These are phyloP conservation scores for Margarornis squamiger DNA, from an alignment of 2,797 vertebrate genomes.

Conservation along the genomic window DNA sequence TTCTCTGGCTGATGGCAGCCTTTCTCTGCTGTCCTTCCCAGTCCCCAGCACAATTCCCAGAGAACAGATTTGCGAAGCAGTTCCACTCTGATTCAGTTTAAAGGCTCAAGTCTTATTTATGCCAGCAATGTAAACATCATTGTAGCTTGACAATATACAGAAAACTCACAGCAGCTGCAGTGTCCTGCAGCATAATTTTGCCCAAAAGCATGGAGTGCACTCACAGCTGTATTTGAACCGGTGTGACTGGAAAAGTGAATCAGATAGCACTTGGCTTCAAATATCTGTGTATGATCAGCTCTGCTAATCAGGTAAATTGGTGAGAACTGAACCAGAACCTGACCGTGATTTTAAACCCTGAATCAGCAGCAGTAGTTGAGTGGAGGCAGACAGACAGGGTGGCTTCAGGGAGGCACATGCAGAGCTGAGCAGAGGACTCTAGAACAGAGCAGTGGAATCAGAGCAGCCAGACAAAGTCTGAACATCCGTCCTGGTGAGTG, in stretches of 20 bases:
- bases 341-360: background rate
- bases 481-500: background rate
- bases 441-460: background rate
- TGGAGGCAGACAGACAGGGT: background rate
- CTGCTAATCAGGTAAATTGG: background rate
- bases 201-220: background rate
- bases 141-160: background rate
- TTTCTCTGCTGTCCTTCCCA: background rate
- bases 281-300: background rate
- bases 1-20: background rate
- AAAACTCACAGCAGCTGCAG: background rate
- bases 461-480: background rate
- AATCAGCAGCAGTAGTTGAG: background rate
- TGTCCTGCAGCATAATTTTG: background rate
- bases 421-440: background rate
- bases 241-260: background rate
- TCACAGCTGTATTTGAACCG: background rate
- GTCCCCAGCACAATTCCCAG: background rate
- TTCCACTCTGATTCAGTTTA: background rate
- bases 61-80: background rate
- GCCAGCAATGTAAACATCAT: background rate
- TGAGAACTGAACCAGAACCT: background rate
- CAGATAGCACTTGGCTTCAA: background rate
- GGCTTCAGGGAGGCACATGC: background rate
- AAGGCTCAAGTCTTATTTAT: background rate